phyloP scores from a whole-genome alignment of 2,888 invertebrate species.

The Cosmorhoe ocellata region DNA sequence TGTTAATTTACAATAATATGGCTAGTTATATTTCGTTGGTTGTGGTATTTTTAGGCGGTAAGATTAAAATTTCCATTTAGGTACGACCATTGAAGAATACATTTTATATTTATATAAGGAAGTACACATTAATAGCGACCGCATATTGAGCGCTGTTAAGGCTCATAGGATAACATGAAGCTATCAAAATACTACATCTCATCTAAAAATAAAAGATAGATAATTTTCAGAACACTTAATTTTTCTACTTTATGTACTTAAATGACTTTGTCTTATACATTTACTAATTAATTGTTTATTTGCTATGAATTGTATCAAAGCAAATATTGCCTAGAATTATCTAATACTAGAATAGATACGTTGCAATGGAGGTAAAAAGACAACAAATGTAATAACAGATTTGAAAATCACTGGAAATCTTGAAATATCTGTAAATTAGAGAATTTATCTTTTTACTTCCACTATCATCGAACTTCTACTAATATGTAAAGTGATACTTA shows the following conservation, averaged over 20 bases:
- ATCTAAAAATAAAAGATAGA: conserved; percentile 32
- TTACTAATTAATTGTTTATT: conserved; percentile 14
- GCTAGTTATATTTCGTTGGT: no score
- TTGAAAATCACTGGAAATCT: background rate
- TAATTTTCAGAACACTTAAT: conserved; percentile 28
- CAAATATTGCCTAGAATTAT: conserved; percentile 28
- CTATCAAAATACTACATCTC: conserved; percentile 28
- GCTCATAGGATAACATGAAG: conserved; percentile 27
- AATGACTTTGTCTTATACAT: conserved; percentile 34
- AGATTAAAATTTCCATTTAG: background rate
- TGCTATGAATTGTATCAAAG: conserved; percentile 25
- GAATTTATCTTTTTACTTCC: conserved; percentile 7
- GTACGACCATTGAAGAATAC: background rate
- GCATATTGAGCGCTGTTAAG: conserved; percentile 30
- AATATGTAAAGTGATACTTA: conserved; percentile 11
- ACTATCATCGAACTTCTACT: conserved; percentile 2
- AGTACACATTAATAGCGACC: conserved; percentile 24
- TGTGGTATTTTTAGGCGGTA: background rate
- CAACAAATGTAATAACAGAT: background rate
- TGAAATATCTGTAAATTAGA: no score
- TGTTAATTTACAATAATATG: no score
- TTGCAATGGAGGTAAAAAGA: conserved; percentile 14
- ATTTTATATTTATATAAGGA: conserved; percentile 10
- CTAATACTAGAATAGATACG: conserved; percentile 16
- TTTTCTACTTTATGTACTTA: conserved; percentile 29